Conservation (phyloP, 2,888 invertebrate genomes). For the Nomada fucata region DNA sequence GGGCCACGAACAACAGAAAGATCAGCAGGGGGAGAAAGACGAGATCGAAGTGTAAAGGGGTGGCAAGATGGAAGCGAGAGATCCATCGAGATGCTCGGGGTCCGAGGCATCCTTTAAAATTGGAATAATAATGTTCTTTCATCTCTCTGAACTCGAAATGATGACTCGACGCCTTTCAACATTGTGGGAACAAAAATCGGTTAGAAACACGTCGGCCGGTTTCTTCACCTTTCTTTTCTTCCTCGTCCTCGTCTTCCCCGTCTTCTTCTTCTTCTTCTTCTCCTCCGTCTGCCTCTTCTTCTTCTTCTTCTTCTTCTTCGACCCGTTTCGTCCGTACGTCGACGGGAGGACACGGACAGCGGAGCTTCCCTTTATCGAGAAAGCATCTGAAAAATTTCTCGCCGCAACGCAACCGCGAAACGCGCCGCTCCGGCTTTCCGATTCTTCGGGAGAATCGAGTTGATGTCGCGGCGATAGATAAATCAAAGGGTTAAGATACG, state of each 20-base stretch:
- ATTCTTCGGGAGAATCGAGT: background rate
- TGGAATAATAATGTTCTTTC: slow-evolving; percentile 84
- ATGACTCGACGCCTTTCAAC: slow-evolving; percentile 83
- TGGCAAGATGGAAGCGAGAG: slow-evolving; percentile 71
- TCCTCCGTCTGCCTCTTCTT: too few species aligned
- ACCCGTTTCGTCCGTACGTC: background rate
- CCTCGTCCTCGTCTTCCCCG: slow-evolving; percentile 49
- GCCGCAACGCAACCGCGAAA: too few species aligned
- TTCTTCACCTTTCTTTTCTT: slow-evolving; percentile 60
- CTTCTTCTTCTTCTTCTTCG: slow-evolving; percentile 16
- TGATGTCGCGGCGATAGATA: background rate
- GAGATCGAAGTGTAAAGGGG: slow-evolving; percentile 65
- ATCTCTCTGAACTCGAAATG: slow-evolving; percentile 81
- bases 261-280: slow-evolving; percentile 26
- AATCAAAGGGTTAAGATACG: background rate
- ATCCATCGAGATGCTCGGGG: slow-evolving; percentile 64
- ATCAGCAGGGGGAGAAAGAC: slow-evolving; percentile 40
- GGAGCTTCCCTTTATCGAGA: slow-evolving; percentile 16
- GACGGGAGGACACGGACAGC: slow-evolving; percentile 1
- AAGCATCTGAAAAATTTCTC: background rate
- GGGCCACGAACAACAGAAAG: slow-evolving; percentile 40
- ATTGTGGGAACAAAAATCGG: slow-evolving; percentile 83
- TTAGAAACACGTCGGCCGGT: slow-evolving; percentile 72
- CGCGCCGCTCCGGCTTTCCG: too few species aligned
- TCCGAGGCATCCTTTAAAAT: slow-evolving; percentile 80